Percentiles rank a stretch among this genome's conserved stretches.
phyloP scores from a whole-genome alignment of 2,797 vertebrate genomes.

The Lepilemur ruficaudatus region DNA sequence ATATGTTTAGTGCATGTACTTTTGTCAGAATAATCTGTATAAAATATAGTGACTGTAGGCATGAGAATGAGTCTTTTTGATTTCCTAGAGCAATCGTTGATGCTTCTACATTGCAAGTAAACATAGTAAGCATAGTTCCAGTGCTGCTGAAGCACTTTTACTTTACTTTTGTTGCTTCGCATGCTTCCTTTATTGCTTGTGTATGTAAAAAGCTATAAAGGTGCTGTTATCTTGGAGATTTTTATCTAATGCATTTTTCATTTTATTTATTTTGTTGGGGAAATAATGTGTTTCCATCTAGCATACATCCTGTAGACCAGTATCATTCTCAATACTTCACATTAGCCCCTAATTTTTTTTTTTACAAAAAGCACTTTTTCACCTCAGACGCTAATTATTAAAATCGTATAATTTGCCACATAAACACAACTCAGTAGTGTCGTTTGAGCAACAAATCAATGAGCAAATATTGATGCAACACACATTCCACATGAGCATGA shows the following conservation, averaged over 20 bases:
- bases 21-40: not conserved
- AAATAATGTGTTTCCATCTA: not conserved
- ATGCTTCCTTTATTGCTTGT: not conserved
- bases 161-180: not conserved
- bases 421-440: slow-evolving; percentile 62
- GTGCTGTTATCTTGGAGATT: not conserved
- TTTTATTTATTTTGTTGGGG: not conserved
- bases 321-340: not conserved
- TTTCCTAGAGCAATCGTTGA: not conserved
- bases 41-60: not conserved
- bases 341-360: not conserved
- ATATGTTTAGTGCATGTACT: not conserved
- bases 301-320: not conserved
- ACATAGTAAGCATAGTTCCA: not conserved
- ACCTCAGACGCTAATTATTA: slow-evolving; percentile 70
- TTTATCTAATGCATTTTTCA: not conserved
- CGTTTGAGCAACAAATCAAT: slow-evolving; percentile 76
- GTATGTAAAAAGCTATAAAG: not conserved
- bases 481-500: slow-evolving; percentile 51
- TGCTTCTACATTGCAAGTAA: not conserved
- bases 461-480: slow-evolving; percentile 76
- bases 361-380: slow-evolving; percentile 47
- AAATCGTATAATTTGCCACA: slow-evolving; percentile 52
- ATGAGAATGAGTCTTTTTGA: not conserved
- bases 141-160: not conserved